Evolutionary conservation across 2,888 invertebrate genomes (phyloP).

Genomic region (Leptura quadrifasciata): DNA sequence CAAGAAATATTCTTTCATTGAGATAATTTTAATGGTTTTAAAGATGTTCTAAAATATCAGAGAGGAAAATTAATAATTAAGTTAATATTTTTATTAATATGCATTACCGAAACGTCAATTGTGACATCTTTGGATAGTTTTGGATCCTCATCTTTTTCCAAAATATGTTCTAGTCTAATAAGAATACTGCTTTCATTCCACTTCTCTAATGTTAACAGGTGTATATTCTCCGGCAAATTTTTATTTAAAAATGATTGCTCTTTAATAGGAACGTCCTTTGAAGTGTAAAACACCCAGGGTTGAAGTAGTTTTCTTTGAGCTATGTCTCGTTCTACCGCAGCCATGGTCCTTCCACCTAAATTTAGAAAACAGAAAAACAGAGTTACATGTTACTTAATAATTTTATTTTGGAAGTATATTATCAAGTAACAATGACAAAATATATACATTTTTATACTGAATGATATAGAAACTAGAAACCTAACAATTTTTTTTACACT

Average conservation of each 20-base stretch:
- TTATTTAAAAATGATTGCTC: conserved; percentile 75
- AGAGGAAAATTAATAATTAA: neutral
- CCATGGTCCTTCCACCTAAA: conserved; percentile 61
- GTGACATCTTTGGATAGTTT: conserved; percentile 74
- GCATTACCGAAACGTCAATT: conserved; percentile 75
- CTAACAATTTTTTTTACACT: no score
- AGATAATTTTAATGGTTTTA: conserved; percentile 64
- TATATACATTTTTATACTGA: no score
- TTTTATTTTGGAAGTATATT: no score
- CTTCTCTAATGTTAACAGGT: conserved; percentile 86
- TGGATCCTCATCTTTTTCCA: conserved; percentile 79
- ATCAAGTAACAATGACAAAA: no score
- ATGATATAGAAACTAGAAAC: neutral
- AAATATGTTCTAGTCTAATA: conserved; percentile 85
- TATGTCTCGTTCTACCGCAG: conserved; percentile 70
- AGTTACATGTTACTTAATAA: no score
- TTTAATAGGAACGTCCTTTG: conserved; percentile 46
- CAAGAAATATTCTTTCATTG: conserved; percentile 69
- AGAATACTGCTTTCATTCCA: conserved; percentile 80
- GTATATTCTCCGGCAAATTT: conserved; percentile 80
- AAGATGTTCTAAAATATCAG: conserved; percentile 59
- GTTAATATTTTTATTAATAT: neutral
- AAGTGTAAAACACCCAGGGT: conserved; percentile 78
- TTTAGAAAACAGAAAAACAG: neutral
- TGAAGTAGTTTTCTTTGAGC: conserved; percentile 76